These are phyloP conservation scores for Acutogordius australiensis DNA, from an alignment of 2,888 invertebrate genomes.

Conservation along the genomic window DNA sequence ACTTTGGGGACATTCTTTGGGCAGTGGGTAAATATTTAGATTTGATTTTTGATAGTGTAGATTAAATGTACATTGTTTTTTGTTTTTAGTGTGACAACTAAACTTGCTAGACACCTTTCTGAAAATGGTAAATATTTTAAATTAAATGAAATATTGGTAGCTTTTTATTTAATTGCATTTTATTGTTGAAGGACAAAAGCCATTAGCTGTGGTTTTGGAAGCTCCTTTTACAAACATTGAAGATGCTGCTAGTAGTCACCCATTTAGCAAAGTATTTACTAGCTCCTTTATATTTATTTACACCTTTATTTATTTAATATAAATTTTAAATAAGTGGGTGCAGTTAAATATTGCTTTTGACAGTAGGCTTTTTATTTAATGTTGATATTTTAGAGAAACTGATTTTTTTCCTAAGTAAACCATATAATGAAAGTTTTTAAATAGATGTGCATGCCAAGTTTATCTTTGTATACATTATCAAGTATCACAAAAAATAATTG, in stretches of 20 bases:
- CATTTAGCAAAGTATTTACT: slow-evolving; percentile 2
- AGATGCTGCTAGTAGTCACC: slow-evolving; percentile 2
- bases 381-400: too few relatives aligned
- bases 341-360: too few relatives aligned
- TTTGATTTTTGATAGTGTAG: neutral
- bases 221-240: slow-evolving; percentile 5
- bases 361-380: too few relatives aligned
- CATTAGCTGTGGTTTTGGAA: neutral
- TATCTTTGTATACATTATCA: too few relatives aligned
- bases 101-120: neutral
- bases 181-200: neutral
- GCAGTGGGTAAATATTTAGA: neutral
- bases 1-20: slow-evolving; percentile 6
- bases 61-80: too few relatives aligned
- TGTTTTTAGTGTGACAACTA: neutral
- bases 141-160: neutral
- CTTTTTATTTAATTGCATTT: neutral
- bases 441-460: too few relatives aligned
- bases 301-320: too few relatives aligned
- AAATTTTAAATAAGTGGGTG: too few relatives aligned
- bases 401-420: too few relatives aligned
- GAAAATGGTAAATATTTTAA: neutral
- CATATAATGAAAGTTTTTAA: too few relatives aligned
- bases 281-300: too few relatives aligned
- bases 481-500: too few relatives aligned